Evolutionary conservation across 2,888 invertebrate species (phyloP).

Genomic region (Pyralis farinalis): DNA sequence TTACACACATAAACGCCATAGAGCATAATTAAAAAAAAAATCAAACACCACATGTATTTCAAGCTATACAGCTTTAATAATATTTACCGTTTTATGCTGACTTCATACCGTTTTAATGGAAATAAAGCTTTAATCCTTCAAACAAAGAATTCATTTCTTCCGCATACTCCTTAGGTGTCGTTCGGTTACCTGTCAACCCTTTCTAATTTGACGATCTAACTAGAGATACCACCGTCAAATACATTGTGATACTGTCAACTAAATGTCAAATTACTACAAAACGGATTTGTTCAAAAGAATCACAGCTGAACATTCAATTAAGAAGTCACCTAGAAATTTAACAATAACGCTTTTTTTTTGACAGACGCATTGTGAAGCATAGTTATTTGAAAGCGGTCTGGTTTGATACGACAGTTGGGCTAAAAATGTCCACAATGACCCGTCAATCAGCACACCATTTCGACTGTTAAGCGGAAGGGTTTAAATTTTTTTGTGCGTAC

Average conservation of each 20-base stretch:
- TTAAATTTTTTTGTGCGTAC: too few relatives aligned
- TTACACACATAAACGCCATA: too few relatives aligned
- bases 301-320: conserved; percentile 62
- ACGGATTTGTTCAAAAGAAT: conserved; percentile 49
- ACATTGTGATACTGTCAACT: conserved; percentile 56
- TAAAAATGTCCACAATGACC: conserved; percentile 23
- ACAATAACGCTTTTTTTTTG: conserved; percentile 9
- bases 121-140: not conserved
- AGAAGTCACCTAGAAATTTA: conserved; percentile 31
- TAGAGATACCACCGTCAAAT: conserved; percentile 50
- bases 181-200: conserved; percentile 55
- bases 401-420: conserved; percentile 31
- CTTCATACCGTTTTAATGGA: too few relatives aligned
- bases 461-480: conserved; percentile 24
- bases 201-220: conserved; percentile 8
- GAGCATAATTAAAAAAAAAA: too few relatives aligned
- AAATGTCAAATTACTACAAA: conserved; percentile 70
- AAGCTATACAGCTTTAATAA: too few relatives aligned
- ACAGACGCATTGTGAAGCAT: conserved; percentile 25
- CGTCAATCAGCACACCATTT: conserved; percentile 7
- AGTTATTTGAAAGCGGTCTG: conserved; percentile 23
- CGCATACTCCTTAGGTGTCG: conserved; percentile 47
- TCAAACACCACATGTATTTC: too few relatives aligned
- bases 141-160: not conserved
- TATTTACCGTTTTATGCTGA: too few relatives aligned